Evolutionary conservation across 2,113 vertebrate genomes (phyloP).

Genomic region (Anhinga anhinga): DNA sequence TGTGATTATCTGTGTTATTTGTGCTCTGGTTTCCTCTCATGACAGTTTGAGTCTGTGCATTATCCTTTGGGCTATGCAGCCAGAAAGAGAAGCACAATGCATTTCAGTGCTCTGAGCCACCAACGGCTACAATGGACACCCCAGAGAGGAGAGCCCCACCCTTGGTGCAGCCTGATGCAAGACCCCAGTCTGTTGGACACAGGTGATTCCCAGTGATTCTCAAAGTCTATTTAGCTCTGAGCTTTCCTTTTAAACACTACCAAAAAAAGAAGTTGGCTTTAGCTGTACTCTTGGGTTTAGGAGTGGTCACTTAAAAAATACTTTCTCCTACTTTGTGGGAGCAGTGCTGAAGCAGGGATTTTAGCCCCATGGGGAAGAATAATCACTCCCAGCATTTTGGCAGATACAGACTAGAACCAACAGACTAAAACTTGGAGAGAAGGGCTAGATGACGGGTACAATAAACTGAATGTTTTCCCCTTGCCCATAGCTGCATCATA

Average conservation of each 20-base stretch:
- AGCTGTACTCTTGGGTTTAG: neutral
- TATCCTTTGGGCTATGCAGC: neutral
- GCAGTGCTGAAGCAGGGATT: neutral
- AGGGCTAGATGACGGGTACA: neutral
- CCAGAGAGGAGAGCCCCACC: neutral
- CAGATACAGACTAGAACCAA: neutral
- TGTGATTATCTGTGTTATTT: no score
- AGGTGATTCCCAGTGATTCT: neutral
- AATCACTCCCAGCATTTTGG: neutral
- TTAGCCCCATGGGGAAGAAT: neutral
- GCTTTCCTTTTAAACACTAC: neutral
- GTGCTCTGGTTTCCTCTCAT: neutral
- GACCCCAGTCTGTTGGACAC: neutral
- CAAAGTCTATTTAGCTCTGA: neutral
- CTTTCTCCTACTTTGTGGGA: neutral
- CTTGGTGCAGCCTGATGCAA: neutral
- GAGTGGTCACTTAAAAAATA: neutral
- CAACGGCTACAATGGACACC: neutral
- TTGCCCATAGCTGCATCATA: accelerated
- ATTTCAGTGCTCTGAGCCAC: neutral
- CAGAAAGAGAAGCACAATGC: neutral
- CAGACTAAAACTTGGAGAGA: neutral
- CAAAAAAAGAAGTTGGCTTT: neutral
- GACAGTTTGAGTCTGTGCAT: neutral
- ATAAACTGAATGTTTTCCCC: accelerated